Evolutionary conservation across 92 coral and sea anemone genomes (phyloP).

Genomic region (Zoanthus gigantus): DNA sequence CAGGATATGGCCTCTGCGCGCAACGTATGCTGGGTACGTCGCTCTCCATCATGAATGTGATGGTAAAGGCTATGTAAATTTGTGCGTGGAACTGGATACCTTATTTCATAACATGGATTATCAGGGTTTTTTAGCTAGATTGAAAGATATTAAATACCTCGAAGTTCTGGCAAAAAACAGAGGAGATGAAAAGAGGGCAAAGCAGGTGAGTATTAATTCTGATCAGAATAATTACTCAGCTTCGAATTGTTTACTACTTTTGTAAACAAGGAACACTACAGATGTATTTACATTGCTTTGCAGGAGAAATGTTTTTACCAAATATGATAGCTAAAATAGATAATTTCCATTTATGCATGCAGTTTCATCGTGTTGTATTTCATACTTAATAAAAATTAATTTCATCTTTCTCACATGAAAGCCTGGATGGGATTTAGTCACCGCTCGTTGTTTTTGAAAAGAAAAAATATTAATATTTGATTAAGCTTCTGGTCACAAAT

Average conservation of each 20-base stretch:
- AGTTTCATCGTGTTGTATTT: background rate
- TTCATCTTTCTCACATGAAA: background rate
- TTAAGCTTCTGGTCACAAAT: too few relatives aligned
- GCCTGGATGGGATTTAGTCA: background rate
- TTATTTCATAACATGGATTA: background rate
- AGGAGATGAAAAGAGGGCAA: slow-evolving; percentile 14
- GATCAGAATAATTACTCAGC: background rate
- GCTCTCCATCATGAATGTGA: background rate
- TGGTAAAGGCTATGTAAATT: background rate
- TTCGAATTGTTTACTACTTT: background rate
- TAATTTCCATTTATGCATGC: background rate
- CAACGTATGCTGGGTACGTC: slow-evolving; percentile 6
- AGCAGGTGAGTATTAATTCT: background rate
- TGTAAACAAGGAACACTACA: background rate
- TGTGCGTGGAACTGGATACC: background rate
- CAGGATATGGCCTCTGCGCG: background rate
- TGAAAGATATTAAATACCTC: background rate
- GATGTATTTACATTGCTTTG: background rate
- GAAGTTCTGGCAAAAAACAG: slow-evolving; percentile 1
- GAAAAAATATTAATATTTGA: too few relatives aligned
- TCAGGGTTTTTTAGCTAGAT: slow-evolving; percentile 9
- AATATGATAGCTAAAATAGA: background rate
- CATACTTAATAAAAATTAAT: background rate
- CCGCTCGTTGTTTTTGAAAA: background rate
- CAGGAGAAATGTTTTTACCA: background rate